Evolutionary conservation across 2,113 vertebrate species (phyloP), one percentile per base, ranked within the genome.

Genomic region (Anseranas semipalmata): DNA sequence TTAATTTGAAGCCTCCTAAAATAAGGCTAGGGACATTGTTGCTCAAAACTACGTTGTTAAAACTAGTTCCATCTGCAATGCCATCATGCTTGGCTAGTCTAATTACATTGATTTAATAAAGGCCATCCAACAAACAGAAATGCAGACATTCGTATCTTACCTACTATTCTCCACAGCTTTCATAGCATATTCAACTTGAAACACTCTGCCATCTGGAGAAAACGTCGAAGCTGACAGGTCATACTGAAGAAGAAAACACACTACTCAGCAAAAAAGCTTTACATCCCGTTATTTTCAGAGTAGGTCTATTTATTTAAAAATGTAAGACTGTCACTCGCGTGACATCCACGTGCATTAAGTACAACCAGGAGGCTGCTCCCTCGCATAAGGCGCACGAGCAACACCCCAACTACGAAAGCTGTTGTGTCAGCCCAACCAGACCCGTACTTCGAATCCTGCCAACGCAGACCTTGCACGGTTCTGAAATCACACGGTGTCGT

Each of bases 131-230:
- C 15, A 46, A 43, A 48, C 0, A 76, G 22, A 22, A 48, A 37
- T 33, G 37, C 12, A 70, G 62, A 9, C 24, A 28, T 37, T 30
- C 80, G 45, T 76, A 93, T 92, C 98, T 98, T 95, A 99, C 99
- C 99, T 99, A 96, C 99, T 99, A 30, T 99, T 99, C 97, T 99
- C 99, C 43, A 99, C 99, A 20, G 99, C 99, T 96, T 99, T 99
- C 98, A 99, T 99, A 60, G 99, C 99, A 97, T 99, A 99, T 86
- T 99, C 99, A 90, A 99, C 99, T 96, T 99, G 99, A 95, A 99
- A 99, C 53, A 99, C 99, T 93, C 99, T 98, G 43, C 99, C 99
- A 94, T 99, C 99, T 14, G 99, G 99, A 66, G 99, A 99, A 95
- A 99, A 99, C 2, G 99, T 99, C 91, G 99, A 99, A 46, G 99